Base-by-base conservation (phyloP, 2,888 invertebrate species). In the Lampropteryx suffumata region DNA sequence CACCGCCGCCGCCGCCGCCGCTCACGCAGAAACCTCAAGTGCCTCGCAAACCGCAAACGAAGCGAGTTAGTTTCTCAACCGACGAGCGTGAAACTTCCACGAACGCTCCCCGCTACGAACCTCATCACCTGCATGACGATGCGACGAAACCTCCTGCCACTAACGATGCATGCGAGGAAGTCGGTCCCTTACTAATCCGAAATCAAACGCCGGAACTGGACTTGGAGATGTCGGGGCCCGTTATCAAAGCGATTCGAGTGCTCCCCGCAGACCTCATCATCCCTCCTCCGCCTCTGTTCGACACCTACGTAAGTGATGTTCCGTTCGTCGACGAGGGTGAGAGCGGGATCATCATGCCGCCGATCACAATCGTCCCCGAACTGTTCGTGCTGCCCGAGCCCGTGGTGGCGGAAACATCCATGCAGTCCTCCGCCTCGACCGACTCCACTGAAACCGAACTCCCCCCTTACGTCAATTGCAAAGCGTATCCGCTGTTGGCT, bases 11-110 rank as follows among this genome's bases (percentile, higher is more conserved):
- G 50, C 75, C 82, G 54, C 81, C 79, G 32, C 57, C 82, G 24
- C 61, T 52, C 73, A 82, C 79, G 81, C 83, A 73, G 72, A 87
- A 84, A 76, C 90, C 86, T 57, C 85, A 79, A 81, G 87, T 89
- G 72, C 87, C 89, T 45, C 84, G 84, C 63, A 90, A 89, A 79
- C 89, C 89, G 62, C 84, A 82, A 59, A 76, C 71, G 69, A 90
- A 90, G 70, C 86, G 89, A 88, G 89, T 90, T 87, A 90, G 89
- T 90, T 90, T 90, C 82, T 84, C 75, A 51, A 72, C 76, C 70
- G 84, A 85, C 53, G 75, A 75, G 62, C 63, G 68, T 59, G 73
- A 78, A 67, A 50, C 60, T 59, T 50, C 55, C 69, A 59, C 71
- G 67, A 76, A 66, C 59, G 60, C 68, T 46, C 65, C 64, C 55